phyloP scores from a whole-genome alignment of 2,888 invertebrate genomes.

The Clostera curtula region DNA sequence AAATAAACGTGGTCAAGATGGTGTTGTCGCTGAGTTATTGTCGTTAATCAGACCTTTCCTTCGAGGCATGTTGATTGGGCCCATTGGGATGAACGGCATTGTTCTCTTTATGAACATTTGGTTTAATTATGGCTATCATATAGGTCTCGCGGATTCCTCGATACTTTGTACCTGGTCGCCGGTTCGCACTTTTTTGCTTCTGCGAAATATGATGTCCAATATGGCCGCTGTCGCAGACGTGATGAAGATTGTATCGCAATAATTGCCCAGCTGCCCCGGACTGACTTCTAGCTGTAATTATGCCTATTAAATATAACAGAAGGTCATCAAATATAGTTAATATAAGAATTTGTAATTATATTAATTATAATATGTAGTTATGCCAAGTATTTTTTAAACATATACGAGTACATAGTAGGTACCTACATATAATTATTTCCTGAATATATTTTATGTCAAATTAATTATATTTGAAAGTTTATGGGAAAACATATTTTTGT shows the following conservation, averaged over 20 bases:
- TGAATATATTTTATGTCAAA: neutral
- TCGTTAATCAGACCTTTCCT: conserved; percentile 61
- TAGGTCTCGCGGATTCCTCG: conserved; percentile 24
- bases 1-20: conserved; percentile 65
- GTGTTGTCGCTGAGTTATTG: conserved; percentile 70
- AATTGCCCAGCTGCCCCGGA: no score
- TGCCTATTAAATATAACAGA: no score
- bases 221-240: conserved; percentile 6
- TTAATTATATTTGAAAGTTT: no score
- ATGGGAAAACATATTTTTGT: no score
- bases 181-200: conserved; percentile 22
- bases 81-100: conserved; percentile 36
- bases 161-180: conserved; percentile 19
- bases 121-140: conserved; percentile 46
- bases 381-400: no score
- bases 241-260: conserved; percentile 6
- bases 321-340: no score
- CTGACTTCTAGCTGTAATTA: no score
- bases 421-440: neutral
- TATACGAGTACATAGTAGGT: no score
- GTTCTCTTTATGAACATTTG: conserved; percentile 53
- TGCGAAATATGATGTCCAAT: conserved; percentile 5
- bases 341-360: no score
- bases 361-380: no score
- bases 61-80: conserved; percentile 59